phyloP scores from a whole-genome alignment of 1,140 invertebrate genomes.

The Pseudoatta argentina region DNA sequence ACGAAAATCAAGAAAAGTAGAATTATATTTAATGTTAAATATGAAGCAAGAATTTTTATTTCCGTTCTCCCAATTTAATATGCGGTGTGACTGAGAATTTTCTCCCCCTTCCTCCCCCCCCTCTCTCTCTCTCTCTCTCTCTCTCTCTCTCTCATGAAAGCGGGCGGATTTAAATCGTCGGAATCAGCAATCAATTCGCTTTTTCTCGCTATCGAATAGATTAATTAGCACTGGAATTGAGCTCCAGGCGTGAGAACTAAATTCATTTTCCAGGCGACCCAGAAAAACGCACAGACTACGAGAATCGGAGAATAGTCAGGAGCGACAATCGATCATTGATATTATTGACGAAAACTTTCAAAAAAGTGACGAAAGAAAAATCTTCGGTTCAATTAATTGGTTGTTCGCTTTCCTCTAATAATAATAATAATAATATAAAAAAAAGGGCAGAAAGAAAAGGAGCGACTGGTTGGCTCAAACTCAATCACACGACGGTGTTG shows the following conservation, averaged over 20 bases:
- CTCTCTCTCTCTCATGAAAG: conserved; percentile 17
- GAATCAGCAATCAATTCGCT: conserved; percentile 54
- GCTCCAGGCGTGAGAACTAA: conserved; percentile 47
- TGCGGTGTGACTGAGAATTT: conserved; percentile 42
- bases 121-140: too few relatives aligned
- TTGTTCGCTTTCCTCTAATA: not conserved
- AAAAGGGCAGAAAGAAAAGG: conserved; percentile 13
- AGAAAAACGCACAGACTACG: conserved; percentile 14
- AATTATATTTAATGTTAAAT: conserved; percentile 25
- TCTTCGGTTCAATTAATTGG: conserved; percentile 59
- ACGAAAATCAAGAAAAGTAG: not conserved
- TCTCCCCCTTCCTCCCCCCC: too few relatives aligned
- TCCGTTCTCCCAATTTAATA: conserved; percentile 30
- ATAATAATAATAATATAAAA: too few relatives aligned
- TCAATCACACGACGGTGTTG: conserved; percentile 29
- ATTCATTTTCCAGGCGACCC: conserved; percentile 41
- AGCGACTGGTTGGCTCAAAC: not conserved
- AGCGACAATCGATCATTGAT: conserved; percentile 3
- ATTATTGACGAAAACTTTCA: conserved; percentile 34
- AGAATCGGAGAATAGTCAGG: not conserved
- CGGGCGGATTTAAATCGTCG: conserved; percentile 42
- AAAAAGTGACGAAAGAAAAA: conserved; percentile 58
- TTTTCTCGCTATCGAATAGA: conserved; percentile 45
- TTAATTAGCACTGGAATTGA: conserved; percentile 46
- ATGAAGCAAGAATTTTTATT: conserved; percentile 25